Evolutionary conservation across 2,888 invertebrate species (phyloP).

Genomic region (Portevinia maculata): DNA sequence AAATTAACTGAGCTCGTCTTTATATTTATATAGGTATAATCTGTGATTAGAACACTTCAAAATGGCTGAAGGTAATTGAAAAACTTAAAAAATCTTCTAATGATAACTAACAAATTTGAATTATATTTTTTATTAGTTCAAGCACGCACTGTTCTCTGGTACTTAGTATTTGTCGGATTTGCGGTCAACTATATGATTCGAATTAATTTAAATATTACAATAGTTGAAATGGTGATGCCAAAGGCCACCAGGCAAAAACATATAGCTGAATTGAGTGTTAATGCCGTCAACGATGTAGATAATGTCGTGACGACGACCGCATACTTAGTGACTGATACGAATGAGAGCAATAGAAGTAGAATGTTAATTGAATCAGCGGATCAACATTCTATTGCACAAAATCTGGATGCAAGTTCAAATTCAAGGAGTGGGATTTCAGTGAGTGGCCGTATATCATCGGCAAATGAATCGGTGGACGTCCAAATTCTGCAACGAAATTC

Average conservation of each 20-base stretch:
- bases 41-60: no score
- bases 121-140: conserved; percentile 76
- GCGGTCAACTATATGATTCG: conserved; percentile 88
- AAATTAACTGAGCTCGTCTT: no score
- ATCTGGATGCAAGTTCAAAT: conserved; percentile 13
- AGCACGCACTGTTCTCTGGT: conserved; percentile 85
- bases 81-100: background rate
- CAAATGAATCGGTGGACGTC: conserved; percentile 9
- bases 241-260: conserved; percentile 44
- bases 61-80: conserved; percentile 54
- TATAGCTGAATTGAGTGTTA: conserved; percentile 14
- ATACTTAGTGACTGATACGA: conserved; percentile 38
- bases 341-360: conserved; percentile 30
- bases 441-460: conserved; percentile 14
- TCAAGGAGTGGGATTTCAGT: background rate
- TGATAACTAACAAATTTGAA: background rate
- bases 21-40: background rate
- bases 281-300: conserved; percentile 8
- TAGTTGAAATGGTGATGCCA: conserved; percentile 86
- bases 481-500: background rate
- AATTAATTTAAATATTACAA: conserved; percentile 87
- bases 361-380: conserved; percentile 58
- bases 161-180: conserved; percentile 86
- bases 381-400: conserved; percentile 21
- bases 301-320: conserved; percentile 7